Base-by-base conservation (phyloP, 2,113 vertebrate genomes). In the Pungitius pungitius region DNA sequence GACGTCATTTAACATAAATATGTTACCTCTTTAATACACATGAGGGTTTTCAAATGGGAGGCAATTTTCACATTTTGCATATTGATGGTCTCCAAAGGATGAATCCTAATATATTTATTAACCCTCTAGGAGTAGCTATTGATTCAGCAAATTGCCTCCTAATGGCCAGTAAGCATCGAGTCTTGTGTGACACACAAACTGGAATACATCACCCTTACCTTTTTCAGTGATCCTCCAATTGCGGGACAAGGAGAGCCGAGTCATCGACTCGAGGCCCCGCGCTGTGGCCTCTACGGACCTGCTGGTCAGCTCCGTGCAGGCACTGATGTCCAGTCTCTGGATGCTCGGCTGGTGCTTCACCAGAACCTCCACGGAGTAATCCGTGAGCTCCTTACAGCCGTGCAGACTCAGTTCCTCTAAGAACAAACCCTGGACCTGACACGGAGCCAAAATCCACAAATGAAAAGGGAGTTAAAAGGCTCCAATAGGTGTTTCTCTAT, bases 301-400 rank as follows among this genome's bases (percentile, higher is more conserved):
- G 39, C 93, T 93, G 1, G 93, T 92, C 57, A 96, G 90, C 73
- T 94, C 94, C 0, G 92, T 90, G 85, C 95, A 97, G 61, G 90
- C 89, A 0, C 95, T 93, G 70, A 96, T 86, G 85, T 96, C 94
- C 89, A 96, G 84, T 18, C 43, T 91, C 42, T 67, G 91, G 40
- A 96, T 91, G 24, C 77, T 54, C 0, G 90, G 89, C 85, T 96
- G 95, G 37, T 93, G 91, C 63, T 56, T 84, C 75, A 96, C 94
- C 56, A 96, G 87, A 62, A 80, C 43, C 51, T 91, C 90, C 55
- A 96, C 69, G 0, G 95, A 93, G 78, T 94, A 94, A 68, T 95
- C 94, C 0, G 92, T 94, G 80, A 97, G 91, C 71, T 96, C 94
- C 80, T 88, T 93, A 78, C 95, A 96, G 72, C 91, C 85, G 0